Conservation (phyloP, 2,888 invertebrate species). For the Heliothis peltigera region DNA sequence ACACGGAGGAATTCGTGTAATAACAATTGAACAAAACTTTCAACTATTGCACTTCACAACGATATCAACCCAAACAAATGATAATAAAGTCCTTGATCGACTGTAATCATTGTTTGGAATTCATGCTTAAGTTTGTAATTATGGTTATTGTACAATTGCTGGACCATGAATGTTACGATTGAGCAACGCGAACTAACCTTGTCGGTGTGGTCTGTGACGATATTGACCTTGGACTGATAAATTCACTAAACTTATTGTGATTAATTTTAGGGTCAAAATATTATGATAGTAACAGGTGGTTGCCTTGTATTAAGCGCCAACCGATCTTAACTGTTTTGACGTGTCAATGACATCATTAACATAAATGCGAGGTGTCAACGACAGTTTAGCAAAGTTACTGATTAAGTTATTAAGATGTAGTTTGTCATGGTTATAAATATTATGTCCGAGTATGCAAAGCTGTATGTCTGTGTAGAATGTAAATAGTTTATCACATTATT, state of each 20-base stretch:
- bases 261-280: constrained; percentile 20
- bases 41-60: too few relatives aligned
- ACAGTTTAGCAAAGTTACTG: background rate
- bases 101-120: constrained; percentile 37
- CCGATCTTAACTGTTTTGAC: constrained; percentile 12
- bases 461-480: too few relatives aligned
- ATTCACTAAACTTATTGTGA: constrained; percentile 34
- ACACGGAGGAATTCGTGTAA: too few relatives aligned
- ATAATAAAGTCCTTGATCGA: constrained; percentile 15
- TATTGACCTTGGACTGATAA: constrained; percentile 56
- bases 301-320: background rate
- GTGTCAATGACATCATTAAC: constrained; percentile 4
- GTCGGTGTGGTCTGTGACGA: constrained; percentile 31
- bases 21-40: too few relatives aligned
- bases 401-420: background rate
- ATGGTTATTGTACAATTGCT: constrained; percentile 56
- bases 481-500: too few relatives aligned
- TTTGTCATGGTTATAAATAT: background rate
- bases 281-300: constrained; percentile 3
- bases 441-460: background rate
- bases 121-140: constrained; percentile 38
- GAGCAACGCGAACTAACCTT: constrained; percentile 59
- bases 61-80: too few relatives aligned
- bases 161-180: constrained; percentile 63
- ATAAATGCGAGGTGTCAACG: background rate